Conservation (phyloP, 2,888 invertebrate species). For the Maniola hyperantus region DNA sequence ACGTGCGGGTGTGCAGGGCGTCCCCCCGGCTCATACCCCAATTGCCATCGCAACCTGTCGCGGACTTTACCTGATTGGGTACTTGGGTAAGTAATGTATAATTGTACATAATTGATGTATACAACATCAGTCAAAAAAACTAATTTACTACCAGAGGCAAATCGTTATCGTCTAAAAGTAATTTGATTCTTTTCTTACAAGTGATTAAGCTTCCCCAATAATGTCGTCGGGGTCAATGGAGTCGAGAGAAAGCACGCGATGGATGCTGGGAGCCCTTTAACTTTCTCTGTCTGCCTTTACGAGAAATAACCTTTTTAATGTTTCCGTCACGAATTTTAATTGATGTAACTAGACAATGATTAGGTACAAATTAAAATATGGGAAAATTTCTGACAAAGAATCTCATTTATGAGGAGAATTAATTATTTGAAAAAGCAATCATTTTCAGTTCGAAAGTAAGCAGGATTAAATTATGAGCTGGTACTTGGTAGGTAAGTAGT, state of each 20-base stretch:
- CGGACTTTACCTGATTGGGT: no score
- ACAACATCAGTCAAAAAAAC: background rate
- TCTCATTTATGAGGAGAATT: background rate
- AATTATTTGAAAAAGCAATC: slow-evolving; percentile 13
- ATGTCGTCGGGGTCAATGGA: slow-evolving; percentile 53
- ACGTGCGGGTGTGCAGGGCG: no score
- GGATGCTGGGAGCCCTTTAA: slow-evolving; percentile 58
- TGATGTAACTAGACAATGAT: background rate
- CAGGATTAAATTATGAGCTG: slow-evolving; percentile 18
- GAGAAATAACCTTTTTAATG: slow-evolving; percentile 39
- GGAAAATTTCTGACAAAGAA: background rate
- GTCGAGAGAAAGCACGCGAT: slow-evolving; percentile 64
- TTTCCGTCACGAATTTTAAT: slow-evolving; percentile 12
- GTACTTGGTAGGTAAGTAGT: background rate
- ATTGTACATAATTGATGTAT: no score
- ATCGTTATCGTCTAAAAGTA: background rate
- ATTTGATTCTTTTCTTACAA: slow-evolving; percentile 36
- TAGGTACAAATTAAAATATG: background rate
- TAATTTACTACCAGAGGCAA: background rate
- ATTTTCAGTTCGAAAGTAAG: slow-evolving; percentile 4
- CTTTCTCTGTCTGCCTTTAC: slow-evolving; percentile 64
- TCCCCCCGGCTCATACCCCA: no score
- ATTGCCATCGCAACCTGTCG: no score
- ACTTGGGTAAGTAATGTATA: no score
- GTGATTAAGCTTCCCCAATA: slow-evolving; percentile 24